Percentiles rank a stretch among this genome's conserved stretches.
These are phyloP conservation scores for Hipparchia sbordonii DNA, from an alignment of 2,888 invertebrate species.

Conservation along the genomic window DNA sequence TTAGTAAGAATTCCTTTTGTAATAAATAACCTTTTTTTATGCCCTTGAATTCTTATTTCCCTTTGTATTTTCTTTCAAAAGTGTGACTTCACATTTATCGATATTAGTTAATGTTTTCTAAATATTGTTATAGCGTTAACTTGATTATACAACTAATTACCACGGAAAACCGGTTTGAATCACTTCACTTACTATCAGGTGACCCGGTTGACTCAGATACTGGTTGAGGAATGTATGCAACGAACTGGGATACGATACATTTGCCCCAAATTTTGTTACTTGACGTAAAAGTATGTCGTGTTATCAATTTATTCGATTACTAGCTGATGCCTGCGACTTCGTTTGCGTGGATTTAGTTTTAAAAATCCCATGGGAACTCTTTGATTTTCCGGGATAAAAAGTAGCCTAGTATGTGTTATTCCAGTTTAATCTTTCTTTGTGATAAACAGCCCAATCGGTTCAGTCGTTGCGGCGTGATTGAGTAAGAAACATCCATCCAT, in stretches of 20 bases:
- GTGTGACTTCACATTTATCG: neutral
- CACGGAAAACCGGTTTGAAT: slow-evolving; percentile 11
- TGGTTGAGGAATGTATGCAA: neutral
- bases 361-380: too few species aligned
- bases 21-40: neutral
- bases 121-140: neutral
- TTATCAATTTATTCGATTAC: neutral
- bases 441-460: too few species aligned
- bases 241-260: neutral
- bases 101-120: neutral
- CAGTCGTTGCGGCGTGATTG: too few species aligned
- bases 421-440: too few species aligned
- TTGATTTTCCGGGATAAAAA: too few species aligned
- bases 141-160: slow-evolving; percentile 4
- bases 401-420: too few species aligned
- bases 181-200: slow-evolving; percentile 10
- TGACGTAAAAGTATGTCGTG: neutral
- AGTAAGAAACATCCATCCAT: too few species aligned
- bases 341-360: too few species aligned
- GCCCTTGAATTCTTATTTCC: neutral
- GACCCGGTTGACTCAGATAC: slow-evolving; percentile 13
- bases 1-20: too few species aligned
- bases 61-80: neutral
- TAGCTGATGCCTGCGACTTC: too few species aligned
- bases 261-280: slow-evolving; percentile 1